phyloP scores from a whole-genome alignment of 2,113 vertebrate genomes.

The Atlantisia rogersi region DNA sequence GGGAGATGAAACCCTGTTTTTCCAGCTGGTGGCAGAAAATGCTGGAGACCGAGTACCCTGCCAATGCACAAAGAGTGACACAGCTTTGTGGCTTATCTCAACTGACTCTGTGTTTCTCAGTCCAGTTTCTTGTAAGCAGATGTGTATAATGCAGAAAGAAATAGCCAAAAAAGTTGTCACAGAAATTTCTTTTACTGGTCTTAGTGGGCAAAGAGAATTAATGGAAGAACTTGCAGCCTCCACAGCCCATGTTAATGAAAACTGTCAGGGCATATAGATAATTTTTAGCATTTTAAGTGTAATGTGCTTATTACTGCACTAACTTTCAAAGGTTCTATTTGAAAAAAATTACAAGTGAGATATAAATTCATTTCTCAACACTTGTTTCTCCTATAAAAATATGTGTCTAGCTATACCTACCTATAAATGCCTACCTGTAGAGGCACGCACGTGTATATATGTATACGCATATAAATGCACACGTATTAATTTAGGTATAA shows the following conservation, averaged over 20 bases:
- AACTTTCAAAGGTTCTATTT: neutral
- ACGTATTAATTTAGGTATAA: accelerated
- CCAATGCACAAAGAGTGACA: neutral
- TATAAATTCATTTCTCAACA: neutral
- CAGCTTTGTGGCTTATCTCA: neutral
- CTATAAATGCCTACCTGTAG: too few species aligned
- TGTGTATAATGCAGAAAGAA: neutral
- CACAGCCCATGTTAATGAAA: neutral
- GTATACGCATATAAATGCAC: accelerated
- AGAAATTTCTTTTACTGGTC: neutral
- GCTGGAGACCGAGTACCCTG: neutral
- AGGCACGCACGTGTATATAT: too few species aligned
- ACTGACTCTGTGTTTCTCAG: neutral
- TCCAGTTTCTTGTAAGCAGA: neutral
- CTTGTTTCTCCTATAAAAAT: neutral
- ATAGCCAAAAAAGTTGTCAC: neutral
- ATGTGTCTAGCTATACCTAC: accelerated
- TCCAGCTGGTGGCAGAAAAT: neutral
- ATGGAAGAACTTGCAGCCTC: neutral
- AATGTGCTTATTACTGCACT: neutral
- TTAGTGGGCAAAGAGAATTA: neutral
- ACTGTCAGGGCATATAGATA: neutral
- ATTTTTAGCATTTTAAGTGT: neutral
- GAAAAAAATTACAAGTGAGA: neutral
- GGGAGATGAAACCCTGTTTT: neutral